A percentile compares a stretch with the other conserved stretches of the same genome.
These are phyloP conservation scores for Automeris io DNA, from an alignment of 2,888 invertebrate species.

Conservation along the genomic window DNA sequence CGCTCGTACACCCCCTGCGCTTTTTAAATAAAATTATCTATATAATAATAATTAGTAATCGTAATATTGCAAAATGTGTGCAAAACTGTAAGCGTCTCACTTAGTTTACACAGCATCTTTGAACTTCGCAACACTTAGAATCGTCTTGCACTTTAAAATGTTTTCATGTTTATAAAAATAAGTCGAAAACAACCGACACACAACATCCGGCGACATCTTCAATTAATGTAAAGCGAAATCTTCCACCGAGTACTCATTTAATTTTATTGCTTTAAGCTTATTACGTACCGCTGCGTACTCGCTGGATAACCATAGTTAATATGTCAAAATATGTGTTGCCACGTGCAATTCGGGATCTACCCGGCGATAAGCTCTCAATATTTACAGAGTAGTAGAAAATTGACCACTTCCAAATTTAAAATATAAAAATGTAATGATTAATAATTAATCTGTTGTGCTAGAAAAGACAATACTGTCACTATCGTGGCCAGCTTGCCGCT, in stretches of 20 bases:
- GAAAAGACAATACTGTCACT: conserved; percentile 58
- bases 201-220: conserved; percentile 64
- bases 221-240: conserved; percentile 57
- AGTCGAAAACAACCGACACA: conserved; percentile 67
- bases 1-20: conserved; percentile 42
- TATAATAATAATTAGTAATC: conserved; percentile 56
- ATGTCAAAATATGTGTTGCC: conserved; percentile 60
- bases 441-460: conserved; percentile 61
- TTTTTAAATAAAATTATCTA: conserved; percentile 52
- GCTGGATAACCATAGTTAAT: conserved; percentile 48
- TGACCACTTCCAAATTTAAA: conserved; percentile 72
- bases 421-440: conserved; percentile 64
- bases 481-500: conserved; percentile 16
- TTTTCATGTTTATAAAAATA: conserved; percentile 52
- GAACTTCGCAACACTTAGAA: conserved; percentile 63
- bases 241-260: conserved; percentile 62
- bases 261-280: conserved; percentile 68
- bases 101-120: conserved; percentile 67
- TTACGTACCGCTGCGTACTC: conserved; percentile 57
- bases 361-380: conserved; percentile 74
- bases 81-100: conserved; percentile 72
- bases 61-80: conserved; percentile 74
- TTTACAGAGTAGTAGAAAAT: conserved; percentile 75
- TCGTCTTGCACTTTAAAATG: conserved; percentile 58
- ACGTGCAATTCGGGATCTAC: conserved; percentile 66